These are phyloP conservation scores for Lutraria rhynchaena DNA, from an alignment of 1,140 invertebrate species.

Conservation along the genomic window DNA sequence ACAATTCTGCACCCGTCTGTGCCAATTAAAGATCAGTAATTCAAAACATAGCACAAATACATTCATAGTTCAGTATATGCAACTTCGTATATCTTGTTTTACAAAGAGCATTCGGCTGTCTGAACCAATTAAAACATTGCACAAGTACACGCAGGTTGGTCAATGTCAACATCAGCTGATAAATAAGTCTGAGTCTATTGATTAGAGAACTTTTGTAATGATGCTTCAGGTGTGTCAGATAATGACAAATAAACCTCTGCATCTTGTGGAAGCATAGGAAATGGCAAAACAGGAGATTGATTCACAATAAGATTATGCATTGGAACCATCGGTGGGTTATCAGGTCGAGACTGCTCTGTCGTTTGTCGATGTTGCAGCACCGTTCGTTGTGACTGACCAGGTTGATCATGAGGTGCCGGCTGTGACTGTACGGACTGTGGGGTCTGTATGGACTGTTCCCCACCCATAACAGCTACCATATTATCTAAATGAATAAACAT, in stretches of 20 bases:
- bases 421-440: not conserved
- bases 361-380: not conserved
- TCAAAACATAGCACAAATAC: too few species aligned
- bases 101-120: too few species aligned
- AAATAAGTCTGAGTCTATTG: too few species aligned
- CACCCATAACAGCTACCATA: slow-evolving; percentile 15
- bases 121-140: too few species aligned
- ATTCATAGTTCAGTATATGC: too few species aligned
- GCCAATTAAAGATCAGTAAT: too few species aligned
- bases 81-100: too few species aligned
- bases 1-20: too few species aligned
- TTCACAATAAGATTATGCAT: slow-evolving; percentile 35
- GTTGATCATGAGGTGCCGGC: not conserved
- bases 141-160: too few species aligned
- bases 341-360: not conserved
- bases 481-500: slow-evolving; percentile 3
- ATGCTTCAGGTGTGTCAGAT: slow-evolving; percentile 11
- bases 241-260: slow-evolving; percentile 46
- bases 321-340: slow-evolving; percentile 5
- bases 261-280: slow-evolving; percentile 46
- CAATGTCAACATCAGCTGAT: too few species aligned
- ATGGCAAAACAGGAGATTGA: slow-evolving; percentile 30
- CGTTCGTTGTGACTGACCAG: slow-evolving; percentile 1
- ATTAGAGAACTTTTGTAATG: not conserved
- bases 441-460: not conserved